Evolutionary conservation across 2,113 vertebrate genomes (phyloP).

Genomic region (Hippocampus comes): DNA sequence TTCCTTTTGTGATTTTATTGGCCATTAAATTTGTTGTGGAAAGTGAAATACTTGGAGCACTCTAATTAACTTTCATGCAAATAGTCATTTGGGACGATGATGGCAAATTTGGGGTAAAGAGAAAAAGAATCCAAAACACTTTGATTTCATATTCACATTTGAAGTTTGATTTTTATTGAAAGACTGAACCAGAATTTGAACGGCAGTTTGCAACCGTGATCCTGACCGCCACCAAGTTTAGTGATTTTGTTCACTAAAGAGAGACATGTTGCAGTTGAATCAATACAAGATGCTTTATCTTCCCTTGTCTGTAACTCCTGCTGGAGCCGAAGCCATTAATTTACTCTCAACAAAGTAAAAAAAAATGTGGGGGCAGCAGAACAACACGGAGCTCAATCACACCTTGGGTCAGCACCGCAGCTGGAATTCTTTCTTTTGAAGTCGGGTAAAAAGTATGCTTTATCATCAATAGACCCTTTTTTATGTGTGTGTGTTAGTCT

Average conservation of each 20-base stretch:
- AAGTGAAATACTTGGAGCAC: not conserved
- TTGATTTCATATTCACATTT: no score
- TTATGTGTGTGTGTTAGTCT: not conserved
- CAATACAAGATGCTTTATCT: not conserved
- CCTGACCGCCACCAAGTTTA: not conserved
- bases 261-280: not conserved
- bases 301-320: not conserved
- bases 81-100: no score
- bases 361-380: not conserved
- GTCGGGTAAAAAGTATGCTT: not conserved
- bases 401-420: constrained; percentile 4
- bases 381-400: not conserved
- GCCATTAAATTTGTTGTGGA: not conserved
- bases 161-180: no score
- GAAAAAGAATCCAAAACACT: no score
- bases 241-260: not conserved
- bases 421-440: not conserved
- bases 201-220: no score
- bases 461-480: not conserved
- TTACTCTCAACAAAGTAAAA: not conserved
- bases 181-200: no score
- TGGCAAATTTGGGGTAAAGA: no score
- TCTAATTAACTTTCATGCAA: no score
- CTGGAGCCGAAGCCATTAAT: constrained; percentile 1
- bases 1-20: constrained; percentile 6